A percentile compares a stretch with the other conserved stretches of the same genome.
Evolutionary conservation across 2,888 invertebrate species (phyloP).

Genomic region (Aphidoletes aphidimyza): DNA sequence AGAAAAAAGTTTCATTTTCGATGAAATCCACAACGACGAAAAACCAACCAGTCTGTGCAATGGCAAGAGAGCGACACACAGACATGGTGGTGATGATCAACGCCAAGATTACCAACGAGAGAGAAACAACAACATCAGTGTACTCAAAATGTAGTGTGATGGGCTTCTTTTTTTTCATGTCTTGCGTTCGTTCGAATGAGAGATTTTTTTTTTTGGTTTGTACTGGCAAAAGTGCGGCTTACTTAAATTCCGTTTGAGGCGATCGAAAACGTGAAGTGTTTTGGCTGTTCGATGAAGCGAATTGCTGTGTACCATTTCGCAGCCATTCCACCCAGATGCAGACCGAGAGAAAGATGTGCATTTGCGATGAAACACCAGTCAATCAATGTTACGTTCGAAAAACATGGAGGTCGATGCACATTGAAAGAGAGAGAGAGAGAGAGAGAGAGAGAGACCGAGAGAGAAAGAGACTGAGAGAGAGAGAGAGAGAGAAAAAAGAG

Average conservation of each 20-base stretch:
- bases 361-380: constrained; percentile 6
- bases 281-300: background rate
- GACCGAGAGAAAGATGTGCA: background rate
- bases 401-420: background rate
- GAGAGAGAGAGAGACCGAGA: no score
- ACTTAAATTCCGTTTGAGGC: background rate
- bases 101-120: no score
- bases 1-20: constrained; percentile 8
- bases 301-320: background rate
- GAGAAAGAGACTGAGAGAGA: no score
- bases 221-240: no score
- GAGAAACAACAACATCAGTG: background rate
- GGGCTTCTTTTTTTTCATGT: no score
- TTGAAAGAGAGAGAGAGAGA: no score
- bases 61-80: background rate
- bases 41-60: background rate
- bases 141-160: background rate
- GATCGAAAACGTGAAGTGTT: constrained; percentile 25
- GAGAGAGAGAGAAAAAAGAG: background rate
- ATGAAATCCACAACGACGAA: background rate
- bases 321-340: background rate
- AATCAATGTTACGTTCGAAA: constrained; percentile 3
- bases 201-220: background rate
- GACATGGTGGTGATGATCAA: no score
- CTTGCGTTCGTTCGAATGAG: background rate